Conservation (phyloP, 2,797 vertebrate species). For the Setipinna tenuifilis region DNA sequence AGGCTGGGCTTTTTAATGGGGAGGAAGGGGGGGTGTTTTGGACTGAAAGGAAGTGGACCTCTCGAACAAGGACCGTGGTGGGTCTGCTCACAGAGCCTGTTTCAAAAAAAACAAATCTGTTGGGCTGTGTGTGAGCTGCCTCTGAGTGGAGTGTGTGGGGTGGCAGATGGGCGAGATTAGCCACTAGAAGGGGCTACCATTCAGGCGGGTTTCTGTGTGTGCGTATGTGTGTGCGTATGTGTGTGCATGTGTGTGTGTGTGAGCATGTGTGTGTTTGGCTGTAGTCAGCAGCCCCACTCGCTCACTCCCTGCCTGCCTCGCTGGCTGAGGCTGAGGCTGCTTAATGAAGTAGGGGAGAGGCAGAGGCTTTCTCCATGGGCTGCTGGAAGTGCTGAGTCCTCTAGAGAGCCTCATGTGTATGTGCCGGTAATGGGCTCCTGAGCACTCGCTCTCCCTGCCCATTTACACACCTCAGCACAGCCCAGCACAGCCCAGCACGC, state of each 20-base stretch:
- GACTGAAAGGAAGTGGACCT: conserved; percentile 55
- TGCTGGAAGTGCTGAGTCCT: conserved; percentile 4
- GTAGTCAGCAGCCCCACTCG: conserved; percentile 73
- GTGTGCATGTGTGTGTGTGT: background rate
- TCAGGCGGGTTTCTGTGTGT: background rate
- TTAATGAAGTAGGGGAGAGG: background rate
- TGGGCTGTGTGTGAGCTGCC: conserved; percentile 61
- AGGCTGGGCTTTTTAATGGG: background rate
- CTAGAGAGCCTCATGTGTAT: conserved; percentile 36
- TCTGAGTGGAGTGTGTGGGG: conserved; percentile 57
- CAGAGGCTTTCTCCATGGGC: background rate
- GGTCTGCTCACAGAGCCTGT: conserved; percentile 58
- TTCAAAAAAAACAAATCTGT: conserved; percentile 71
- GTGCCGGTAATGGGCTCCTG: background rate
- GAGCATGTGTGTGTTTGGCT: conserved; percentile 65
- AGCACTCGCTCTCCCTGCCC: background rate
- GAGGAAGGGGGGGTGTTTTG: background rate
- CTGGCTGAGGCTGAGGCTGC: conserved; percentile 10
- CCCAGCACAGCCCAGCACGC: background rate
- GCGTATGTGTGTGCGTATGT: conserved; percentile 60
- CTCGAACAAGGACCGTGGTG: conserved; percentile 60
- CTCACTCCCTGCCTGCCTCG: conserved; percentile 57
- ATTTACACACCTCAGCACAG: background rate
- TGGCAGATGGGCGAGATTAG: conserved; percentile 80
- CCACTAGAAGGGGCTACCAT: conserved; percentile 52